phyloP scores from a whole-genome alignment of 2,797 vertebrate species.

The Trichosurus vulpecula region DNA sequence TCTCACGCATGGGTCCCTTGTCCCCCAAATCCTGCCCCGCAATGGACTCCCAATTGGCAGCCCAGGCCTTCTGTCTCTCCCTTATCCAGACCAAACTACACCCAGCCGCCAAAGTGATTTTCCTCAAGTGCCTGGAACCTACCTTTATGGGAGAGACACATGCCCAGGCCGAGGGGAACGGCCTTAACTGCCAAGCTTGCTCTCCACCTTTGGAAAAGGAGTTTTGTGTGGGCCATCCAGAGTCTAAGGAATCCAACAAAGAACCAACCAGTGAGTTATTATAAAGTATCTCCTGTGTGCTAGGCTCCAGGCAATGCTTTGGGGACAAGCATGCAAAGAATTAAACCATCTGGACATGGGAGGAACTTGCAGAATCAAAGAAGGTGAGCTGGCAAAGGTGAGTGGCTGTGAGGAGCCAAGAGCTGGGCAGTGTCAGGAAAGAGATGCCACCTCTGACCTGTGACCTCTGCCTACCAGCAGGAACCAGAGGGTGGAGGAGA shows the following conservation, averaged over 20 bases:
- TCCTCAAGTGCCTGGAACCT: background rate
- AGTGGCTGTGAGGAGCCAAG: background rate
- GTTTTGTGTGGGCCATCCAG: background rate
- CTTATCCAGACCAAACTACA: background rate
- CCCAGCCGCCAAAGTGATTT: background rate
- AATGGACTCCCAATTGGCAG: fast-evolving
- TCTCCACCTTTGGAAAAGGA: background rate
- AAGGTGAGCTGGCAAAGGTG: background rate
- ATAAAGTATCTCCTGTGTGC: background rate
- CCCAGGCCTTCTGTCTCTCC: background rate
- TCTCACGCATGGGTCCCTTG: background rate
- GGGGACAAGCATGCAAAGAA: background rate
- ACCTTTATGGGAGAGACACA: background rate
- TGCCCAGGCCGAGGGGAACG: background rate
- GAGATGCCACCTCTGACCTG: background rate
- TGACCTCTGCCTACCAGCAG: background rate
- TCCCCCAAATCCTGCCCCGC: background rate
- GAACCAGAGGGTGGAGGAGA: background rate
- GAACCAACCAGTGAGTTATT: background rate
- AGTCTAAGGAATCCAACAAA: background rate
- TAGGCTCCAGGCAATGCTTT: background rate
- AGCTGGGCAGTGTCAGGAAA: too few relatives aligned
- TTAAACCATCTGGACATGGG: background rate
- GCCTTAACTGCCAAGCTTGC: background rate
- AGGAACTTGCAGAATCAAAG: background rate